Evolutionary conservation across 1,140 invertebrate species (phyloP).

Genomic region (Zelostemma sp.): DNA sequence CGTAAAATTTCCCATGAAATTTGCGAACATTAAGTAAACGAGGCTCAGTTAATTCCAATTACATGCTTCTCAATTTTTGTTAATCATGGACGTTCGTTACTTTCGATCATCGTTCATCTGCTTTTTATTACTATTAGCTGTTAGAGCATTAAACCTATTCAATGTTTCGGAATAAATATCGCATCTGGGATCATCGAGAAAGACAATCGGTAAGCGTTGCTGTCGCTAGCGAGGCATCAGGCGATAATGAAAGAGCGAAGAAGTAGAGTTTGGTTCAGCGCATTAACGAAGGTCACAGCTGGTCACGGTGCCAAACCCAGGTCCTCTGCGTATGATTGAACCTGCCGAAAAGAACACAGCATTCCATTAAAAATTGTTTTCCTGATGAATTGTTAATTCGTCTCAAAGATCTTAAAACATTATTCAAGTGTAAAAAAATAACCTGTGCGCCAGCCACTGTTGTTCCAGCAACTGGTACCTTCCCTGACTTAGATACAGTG

Average conservation of each 20-base stretch:
- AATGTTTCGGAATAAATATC: conserved; percentile 63
- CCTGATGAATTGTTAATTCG: no score
- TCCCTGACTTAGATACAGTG: conserved; percentile 90
- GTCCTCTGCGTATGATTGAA: conserved; percentile 92
- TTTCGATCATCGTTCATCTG: conserved; percentile 14
- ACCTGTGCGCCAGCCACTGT: conserved; percentile 91
- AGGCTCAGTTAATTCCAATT: no score
- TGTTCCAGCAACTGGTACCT: conserved; percentile 91
- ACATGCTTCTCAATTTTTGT: conserved; percentile 28
- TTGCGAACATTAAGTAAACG: no score
- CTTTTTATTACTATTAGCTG: conserved; percentile 64
- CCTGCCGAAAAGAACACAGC: no score
- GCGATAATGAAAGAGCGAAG: conserved; percentile 47
- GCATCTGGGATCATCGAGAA: conserved; percentile 49
- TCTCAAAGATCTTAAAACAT: no score
- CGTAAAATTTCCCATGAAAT: no score
- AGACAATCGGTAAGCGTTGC: conserved; percentile 54
- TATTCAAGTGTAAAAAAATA: no score
- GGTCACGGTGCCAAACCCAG: conserved; percentile 92
- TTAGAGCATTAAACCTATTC: conserved; percentile 41
- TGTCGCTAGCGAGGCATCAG: conserved; percentile 55
- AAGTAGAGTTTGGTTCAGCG: conserved; percentile 30
- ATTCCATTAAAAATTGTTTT: no score
- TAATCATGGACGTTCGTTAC: conserved; percentile 24
- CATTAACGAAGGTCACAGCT: conserved; percentile 72